A percentile compares a stretch with the other conserved stretches of the same genome.
Evolutionary conservation across 2,113 vertebrate genomes (phyloP).

Genomic region (Leptocoma aspasia): DNA sequence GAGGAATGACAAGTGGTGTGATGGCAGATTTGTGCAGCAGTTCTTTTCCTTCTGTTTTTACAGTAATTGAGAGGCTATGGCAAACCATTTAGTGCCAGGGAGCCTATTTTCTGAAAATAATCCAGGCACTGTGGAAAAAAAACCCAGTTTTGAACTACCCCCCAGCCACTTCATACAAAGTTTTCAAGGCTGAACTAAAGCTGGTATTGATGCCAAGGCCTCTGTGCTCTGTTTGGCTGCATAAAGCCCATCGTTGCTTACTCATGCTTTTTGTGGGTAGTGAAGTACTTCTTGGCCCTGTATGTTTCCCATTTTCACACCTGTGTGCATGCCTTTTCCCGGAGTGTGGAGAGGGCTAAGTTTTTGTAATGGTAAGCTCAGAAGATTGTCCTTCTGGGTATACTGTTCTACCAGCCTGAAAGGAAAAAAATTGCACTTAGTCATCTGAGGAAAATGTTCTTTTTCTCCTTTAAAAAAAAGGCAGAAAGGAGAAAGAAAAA

Average conservation of each 20-base stretch:
- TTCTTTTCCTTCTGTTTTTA: constrained; percentile 36
- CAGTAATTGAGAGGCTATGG: not conserved
- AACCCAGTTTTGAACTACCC: not conserved
- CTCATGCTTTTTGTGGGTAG: not conserved
- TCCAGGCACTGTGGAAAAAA: not conserved
- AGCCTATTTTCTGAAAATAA: not conserved
- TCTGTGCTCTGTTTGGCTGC: not conserved
- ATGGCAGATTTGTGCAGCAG: not conserved
- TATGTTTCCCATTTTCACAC: not conserved
- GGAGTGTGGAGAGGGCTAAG: not conserved
- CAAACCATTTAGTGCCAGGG: not conserved
- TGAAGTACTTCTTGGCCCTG: not conserved
- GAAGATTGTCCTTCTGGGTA: not conserved
- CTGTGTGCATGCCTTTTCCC: not conserved
- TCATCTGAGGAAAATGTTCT: not conserved
- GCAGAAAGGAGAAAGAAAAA: not conserved
- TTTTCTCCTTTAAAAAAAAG: not conserved
- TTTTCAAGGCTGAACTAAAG: not conserved
- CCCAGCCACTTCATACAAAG: not conserved
- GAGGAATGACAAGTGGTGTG: not conserved
- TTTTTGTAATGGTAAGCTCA: not conserved
- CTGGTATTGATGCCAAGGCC: not conserved
- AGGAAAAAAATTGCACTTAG: not conserved
- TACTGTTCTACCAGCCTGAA: not conserved
- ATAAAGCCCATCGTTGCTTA: not conserved